These are phyloP conservation scores for Fundulus diaphanus DNA, from an alignment of 2,797 vertebrate genomes.

Conservation along the genomic window DNA sequence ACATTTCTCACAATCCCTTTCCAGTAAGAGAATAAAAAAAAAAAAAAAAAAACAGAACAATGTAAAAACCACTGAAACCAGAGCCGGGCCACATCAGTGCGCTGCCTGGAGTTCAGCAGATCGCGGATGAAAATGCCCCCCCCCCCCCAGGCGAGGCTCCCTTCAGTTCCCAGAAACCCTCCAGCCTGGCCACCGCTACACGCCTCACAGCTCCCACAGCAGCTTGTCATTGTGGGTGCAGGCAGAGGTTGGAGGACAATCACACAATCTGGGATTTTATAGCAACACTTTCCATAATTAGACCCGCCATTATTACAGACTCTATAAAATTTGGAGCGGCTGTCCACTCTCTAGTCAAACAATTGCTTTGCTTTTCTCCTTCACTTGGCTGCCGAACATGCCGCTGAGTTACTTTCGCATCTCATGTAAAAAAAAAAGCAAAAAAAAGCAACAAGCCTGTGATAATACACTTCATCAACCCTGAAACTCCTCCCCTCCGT, in stretches of 20 bases:
- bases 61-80: slow-evolving; percentile 79
- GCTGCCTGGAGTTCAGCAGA: slow-evolving; percentile 70
- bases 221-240: slow-evolving; percentile 73
- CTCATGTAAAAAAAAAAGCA: too few relatives aligned
- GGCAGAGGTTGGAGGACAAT: slow-evolving; percentile 57
- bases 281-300: slow-evolving; percentile 80
- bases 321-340: slow-evolving; percentile 68
- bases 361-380: slow-evolving; percentile 45
- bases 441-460: slow-evolving; percentile 20
- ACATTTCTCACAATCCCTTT: slow-evolving; percentile 78
- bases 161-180: slow-evolving; percentile 68
- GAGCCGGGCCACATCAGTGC: slow-evolving; percentile 78
- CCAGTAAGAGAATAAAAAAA: slow-evolving; percentile 61
- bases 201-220: slow-evolving; percentile 44
- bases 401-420: slow-evolving; percentile 30
- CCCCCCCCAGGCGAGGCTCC: slow-evolving; percentile 54
- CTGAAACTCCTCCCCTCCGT: slow-evolving; percentile 15
- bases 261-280: slow-evolving; percentile 71
- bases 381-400: slow-evolving; percentile 25
- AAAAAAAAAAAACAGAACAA: slow-evolving; percentile 68
- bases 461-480: slow-evolving; percentile 15
- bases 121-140: slow-evolving; percentile 57
- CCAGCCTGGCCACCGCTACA: slow-evolving; percentile 55
- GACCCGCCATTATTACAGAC: slow-evolving; percentile 73
- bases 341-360: slow-evolving; percentile 56